A percentile compares a stretch with the other conserved stretches of the same genome.
Evolutionary conservation across 2,888 invertebrate species (phyloP).

Genomic region (Euspilapteryx auroguttella): DNA sequence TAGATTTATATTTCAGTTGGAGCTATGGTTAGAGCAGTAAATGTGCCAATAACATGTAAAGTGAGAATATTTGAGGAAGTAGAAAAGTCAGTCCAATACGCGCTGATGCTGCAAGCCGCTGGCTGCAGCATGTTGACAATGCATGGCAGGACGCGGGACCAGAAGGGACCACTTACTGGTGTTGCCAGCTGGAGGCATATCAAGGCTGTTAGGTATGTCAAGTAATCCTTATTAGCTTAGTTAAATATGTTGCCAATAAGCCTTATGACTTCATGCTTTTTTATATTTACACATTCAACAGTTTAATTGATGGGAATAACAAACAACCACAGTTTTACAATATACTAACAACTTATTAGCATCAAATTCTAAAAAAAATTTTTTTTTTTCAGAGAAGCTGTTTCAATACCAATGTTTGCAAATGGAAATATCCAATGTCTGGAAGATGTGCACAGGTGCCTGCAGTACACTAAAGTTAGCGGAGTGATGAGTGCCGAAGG

Average conservation of each 20-base stretch:
- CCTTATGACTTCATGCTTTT: too few species aligned
- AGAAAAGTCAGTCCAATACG: conserved; percentile 87
- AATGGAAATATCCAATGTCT: conserved; percentile 96
- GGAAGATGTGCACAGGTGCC: conserved; percentile 82
- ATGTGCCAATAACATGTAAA: conserved; percentile 95
- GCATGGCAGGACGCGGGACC: conserved; percentile 93
- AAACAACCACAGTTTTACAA: too few species aligned
- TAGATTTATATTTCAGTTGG: too few species aligned
- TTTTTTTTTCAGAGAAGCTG: conserved; percentile 66
- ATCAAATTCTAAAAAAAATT: too few species aligned
- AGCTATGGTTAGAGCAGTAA: conserved; percentile 69
- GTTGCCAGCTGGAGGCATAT: conserved; percentile 94
- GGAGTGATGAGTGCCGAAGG: conserved; percentile 95
- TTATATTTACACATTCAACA: too few species aligned
- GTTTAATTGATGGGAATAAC: too few species aligned
- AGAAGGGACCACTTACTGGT: conserved; percentile 95
- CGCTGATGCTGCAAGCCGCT: conserved; percentile 90
- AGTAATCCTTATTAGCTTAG: background rate
- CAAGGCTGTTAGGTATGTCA: conserved; percentile 77
- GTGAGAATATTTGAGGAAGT: conserved; percentile 87
- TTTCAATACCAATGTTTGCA: conserved; percentile 92
- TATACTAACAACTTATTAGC: too few species aligned
- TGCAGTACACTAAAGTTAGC: conserved; percentile 81
- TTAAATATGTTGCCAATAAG: background rate
- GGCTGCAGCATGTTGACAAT: conserved; percentile 92